These are phyloP conservation scores for Hesperia comma DNA, from an alignment of 2,888 invertebrate genomes.

Conservation along the genomic window DNA sequence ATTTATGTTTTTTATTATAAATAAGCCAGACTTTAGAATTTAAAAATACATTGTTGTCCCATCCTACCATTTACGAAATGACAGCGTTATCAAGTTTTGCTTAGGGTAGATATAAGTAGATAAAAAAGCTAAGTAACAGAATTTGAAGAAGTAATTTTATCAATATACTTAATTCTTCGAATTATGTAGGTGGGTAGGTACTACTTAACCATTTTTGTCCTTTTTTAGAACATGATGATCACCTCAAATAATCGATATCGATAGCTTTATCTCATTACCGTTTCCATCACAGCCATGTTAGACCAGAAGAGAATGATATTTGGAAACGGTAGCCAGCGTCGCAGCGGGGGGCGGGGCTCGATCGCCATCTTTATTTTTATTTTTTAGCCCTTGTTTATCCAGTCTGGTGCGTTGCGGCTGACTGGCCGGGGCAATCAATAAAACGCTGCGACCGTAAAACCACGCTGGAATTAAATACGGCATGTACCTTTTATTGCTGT, in stretches of 20 bases:
- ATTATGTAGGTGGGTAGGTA: no score
- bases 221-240: no score
- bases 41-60: no score
- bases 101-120: no score
- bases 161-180: no score
- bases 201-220: no score
- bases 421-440: slow-evolving; percentile 79
- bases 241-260: slow-evolving; percentile 14
- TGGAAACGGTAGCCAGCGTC: slow-evolving; percentile 76
- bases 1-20: no score
- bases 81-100: no score
- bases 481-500: slow-evolving; percentile 52
- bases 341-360: slow-evolving; percentile 77
- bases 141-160: no score
- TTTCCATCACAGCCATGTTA: slow-evolving; percentile 29
- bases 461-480: slow-evolving; percentile 75
- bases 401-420: slow-evolving; percentile 71
- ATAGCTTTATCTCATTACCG: slow-evolving; percentile 9
- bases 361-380: slow-evolving; percentile 72
- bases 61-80: no score
- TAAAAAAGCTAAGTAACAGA: no score
- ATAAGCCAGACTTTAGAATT: no score
- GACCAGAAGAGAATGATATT: slow-evolving; percentile 69
- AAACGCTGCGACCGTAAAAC: slow-evolving; percentile 75
- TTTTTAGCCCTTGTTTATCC: slow-evolving; percentile 81